Percentiles rank a stretch among this genome's conserved stretches.
Evolutionary conservation across 2,113 vertebrate species (phyloP).

Genomic region (Elachura formosa): DNA sequence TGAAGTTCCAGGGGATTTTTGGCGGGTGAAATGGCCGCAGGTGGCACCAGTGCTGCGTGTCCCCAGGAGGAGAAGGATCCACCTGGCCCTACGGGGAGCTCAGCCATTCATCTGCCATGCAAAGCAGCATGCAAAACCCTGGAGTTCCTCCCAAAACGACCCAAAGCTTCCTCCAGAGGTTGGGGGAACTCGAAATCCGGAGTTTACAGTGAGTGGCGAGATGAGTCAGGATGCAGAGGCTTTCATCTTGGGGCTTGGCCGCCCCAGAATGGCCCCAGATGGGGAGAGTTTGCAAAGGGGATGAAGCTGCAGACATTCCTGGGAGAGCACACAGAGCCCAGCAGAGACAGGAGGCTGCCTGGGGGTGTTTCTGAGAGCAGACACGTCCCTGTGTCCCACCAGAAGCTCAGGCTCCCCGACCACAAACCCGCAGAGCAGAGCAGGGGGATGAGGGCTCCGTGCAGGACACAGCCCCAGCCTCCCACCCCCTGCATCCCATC

Average conservation of each 20-base stretch:
- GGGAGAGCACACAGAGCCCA: fast-evolving
- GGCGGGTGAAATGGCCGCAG: not conserved
- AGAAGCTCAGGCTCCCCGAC: not conserved
- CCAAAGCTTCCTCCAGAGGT: not conserved
- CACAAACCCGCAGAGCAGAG: fast-evolving
- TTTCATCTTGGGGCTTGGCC: not conserved
- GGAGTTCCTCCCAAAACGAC: not conserved
- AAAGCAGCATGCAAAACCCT: not conserved
- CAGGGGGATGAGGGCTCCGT: not conserved
- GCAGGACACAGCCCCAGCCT: not conserved
- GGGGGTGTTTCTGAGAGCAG: not conserved
- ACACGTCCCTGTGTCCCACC: not conserved
- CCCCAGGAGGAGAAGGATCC: not conserved
- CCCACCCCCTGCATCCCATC: not conserved
- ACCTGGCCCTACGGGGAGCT: not conserved
- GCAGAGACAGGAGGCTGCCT: not conserved
- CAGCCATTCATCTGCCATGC: not conserved
- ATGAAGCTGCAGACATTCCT: not conserved
- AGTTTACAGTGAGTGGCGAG: not conserved
- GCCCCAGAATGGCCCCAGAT: not conserved
- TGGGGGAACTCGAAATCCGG: not conserved
- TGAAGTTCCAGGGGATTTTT: not conserved
- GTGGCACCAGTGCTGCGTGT: not conserved
- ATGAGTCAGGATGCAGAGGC: not conserved
- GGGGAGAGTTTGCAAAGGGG: not conserved